Conservation (phyloP, 2,888 invertebrate genomes). For the Ormyrus rosae region DNA sequence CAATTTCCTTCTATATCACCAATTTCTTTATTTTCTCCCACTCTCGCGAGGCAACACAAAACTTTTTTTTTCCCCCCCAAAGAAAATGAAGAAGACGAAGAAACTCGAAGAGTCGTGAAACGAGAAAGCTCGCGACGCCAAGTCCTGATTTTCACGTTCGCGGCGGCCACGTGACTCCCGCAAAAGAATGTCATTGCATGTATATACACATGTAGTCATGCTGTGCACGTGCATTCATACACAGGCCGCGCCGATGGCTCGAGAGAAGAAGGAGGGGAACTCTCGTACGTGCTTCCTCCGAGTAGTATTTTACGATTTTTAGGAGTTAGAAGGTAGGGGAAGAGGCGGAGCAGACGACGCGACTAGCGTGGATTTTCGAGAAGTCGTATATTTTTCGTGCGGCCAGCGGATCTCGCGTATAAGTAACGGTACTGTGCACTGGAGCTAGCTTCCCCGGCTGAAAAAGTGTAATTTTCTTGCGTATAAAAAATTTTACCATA, state of each 20-base stretch:
- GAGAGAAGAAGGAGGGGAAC: not conserved
- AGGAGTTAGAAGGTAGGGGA: not conserved
- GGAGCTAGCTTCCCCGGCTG: too few relatives aligned
- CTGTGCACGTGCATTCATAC: slow-evolving; percentile 49
- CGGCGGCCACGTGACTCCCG: slow-evolving; percentile 36
- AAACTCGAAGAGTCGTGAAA: not conserved
- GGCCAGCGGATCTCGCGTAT: not conserved
- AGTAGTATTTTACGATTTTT: slow-evolving; percentile 51
- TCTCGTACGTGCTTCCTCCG: slow-evolving; percentile 39
- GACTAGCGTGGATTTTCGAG: slow-evolving; percentile 49
- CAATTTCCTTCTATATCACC: too few relatives aligned
- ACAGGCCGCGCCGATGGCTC: slow-evolving; percentile 20
- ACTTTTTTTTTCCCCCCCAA: too few relatives aligned
- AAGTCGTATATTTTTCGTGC: slow-evolving; percentile 44
- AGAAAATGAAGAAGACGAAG: not conserved
- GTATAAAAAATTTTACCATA: too few relatives aligned
- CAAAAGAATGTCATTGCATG: slow-evolving; percentile 46
- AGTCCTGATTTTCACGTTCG: slow-evolving; percentile 48
- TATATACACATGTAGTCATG: slow-evolving; percentile 19
- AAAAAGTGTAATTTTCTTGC: too few relatives aligned
- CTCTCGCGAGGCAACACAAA: too few relatives aligned
- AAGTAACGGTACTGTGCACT: slow-evolving; percentile 37
- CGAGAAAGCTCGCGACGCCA: slow-evolving; percentile 21
- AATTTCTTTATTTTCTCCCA: too few relatives aligned
- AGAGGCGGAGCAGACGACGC: not conserved